Evolutionary conservation across 2,113 vertebrate genomes (phyloP).

Genomic region (Solea senegalensis): DNA sequence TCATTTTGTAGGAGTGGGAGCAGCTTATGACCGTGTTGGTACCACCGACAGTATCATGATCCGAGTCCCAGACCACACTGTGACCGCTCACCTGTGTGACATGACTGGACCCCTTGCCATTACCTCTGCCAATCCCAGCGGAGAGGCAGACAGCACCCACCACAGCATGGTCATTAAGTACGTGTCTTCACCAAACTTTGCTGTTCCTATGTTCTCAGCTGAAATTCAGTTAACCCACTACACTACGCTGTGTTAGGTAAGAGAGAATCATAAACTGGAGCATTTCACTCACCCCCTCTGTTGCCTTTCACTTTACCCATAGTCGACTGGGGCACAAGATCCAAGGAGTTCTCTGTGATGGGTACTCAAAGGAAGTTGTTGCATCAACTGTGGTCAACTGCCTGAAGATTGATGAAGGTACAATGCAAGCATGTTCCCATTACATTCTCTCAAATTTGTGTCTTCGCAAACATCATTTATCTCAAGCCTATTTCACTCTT

Average conservation of each 20-base stretch:
- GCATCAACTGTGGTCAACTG: slow-evolving; percentile 91
- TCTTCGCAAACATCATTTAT: background rate
- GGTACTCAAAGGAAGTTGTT: slow-evolving; percentile 87
- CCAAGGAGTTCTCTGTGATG: slow-evolving; percentile 90
- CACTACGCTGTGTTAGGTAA: too few species aligned
- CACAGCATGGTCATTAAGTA: slow-evolving; percentile 90
- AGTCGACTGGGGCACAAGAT: slow-evolving; percentile 89
- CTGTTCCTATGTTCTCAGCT: background rate
- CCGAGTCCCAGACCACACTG: slow-evolving; percentile 88
- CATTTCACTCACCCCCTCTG: background rate
- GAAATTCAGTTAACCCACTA: background rate
- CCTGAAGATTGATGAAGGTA: slow-evolving; percentile 87
- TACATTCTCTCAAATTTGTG: background rate
- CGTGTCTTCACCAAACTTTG: slow-evolving; percentile 41
- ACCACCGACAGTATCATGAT: slow-evolving; percentile 93
- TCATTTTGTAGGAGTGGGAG: slow-evolving; percentile 81
- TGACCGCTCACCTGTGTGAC: slow-evolving; percentile 86
- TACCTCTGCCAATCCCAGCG: slow-evolving; percentile 91
- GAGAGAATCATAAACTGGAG: background rate
- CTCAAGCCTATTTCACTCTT: slow-evolving; percentile 11
- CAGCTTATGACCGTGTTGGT: slow-evolving; percentile 87
- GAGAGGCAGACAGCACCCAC: slow-evolving; percentile 89
- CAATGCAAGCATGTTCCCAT: slow-evolving; percentile 8
- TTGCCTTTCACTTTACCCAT: background rate
- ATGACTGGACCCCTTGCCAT: slow-evolving; percentile 89